A percentile compares a stretch with the other conserved stretches of the same genome.
Conservation (phyloP, 2,797 vertebrate genomes). For the Cynopterus sphinx region DNA sequence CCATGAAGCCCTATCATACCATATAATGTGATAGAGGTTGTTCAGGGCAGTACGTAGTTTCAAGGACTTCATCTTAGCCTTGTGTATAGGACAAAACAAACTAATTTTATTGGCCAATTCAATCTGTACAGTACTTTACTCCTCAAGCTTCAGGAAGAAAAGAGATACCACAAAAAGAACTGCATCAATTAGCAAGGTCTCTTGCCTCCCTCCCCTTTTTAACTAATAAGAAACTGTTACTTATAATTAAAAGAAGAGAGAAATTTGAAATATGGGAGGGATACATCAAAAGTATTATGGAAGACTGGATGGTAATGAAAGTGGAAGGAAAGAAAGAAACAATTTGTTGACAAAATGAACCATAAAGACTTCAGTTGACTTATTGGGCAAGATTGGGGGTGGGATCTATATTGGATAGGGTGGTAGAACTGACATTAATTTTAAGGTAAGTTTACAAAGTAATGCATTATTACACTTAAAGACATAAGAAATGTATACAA, state of each 20-base stretch:
- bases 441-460: neutral
- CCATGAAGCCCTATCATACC: neutral
- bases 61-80: neutral
- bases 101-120: neutral
- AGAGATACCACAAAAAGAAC: neutral
- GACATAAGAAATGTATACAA: neutral
- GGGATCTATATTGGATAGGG: too few species aligned
- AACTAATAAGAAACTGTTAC: neutral
- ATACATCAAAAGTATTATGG: neutral
- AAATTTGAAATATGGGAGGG: neutral
- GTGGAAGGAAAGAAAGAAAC: neutral
- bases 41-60: neutral
- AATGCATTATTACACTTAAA: neutral
- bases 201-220: neutral
- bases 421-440: neutral
- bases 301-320: neutral
- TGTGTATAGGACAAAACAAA: neutral
- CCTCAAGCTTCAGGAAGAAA: neutral
- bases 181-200: neutral
- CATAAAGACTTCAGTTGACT: neutral
- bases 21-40: neutral
- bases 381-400: neutral
- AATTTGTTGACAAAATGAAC: neutral
- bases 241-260: neutral
- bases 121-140: neutral